Evolutionary conservation across 2,113 vertebrate species (phyloP), one percentile per base, ranked within the genome.

Genomic region (Ochotona princeps): DNA sequence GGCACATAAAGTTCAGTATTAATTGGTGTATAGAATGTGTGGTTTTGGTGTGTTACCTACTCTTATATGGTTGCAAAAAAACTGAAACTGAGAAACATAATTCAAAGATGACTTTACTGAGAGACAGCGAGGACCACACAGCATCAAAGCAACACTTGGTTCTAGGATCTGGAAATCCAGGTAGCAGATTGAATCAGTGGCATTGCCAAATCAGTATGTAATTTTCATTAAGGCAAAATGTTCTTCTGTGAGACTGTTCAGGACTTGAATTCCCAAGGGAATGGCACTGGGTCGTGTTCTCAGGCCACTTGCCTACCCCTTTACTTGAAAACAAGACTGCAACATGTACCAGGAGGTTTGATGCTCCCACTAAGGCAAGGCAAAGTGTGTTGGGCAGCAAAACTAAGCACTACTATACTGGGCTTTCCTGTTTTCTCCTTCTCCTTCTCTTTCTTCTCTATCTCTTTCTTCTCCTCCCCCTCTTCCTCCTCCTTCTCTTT

Each of bases 231-330:
- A 84, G 66, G 5, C 32, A 23, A 25, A 25, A 5, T 60, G 2
- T 73, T 28, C 13, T 61, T 32, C 0, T 30, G 30, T 28, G 70
- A 21, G 20, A 91, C 47, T 87, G 21, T 18, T 88, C 83, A 81
- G 78, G 63, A 85, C 88, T 72, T 85, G 67, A 81, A 72, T 54
- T 85, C 32, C 87, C 35, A 85, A 49, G 44, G 83, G n/a, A 8
- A 60, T 75, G 61, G 28, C 25, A 76, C 49, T 78, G 60, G 66
- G 63, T 23, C 25, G 15, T n/a, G 7, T 72, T 66, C 23, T 72
- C 60, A 57, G 28, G 44, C 12, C 26, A 26, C 5, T 81, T 70
- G 5, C 13, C 38, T 61, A 5, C 20, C 26, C 9, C 57, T 63
- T 70, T 38, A 70, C 38, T 54, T 84, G 47, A 72, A 65, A 90